Percentiles rank a stretch among this genome's conserved stretches.
Evolutionary conservation across 2,888 invertebrate genomes (phyloP).

Genomic region (Parnassius smintheus): DNA sequence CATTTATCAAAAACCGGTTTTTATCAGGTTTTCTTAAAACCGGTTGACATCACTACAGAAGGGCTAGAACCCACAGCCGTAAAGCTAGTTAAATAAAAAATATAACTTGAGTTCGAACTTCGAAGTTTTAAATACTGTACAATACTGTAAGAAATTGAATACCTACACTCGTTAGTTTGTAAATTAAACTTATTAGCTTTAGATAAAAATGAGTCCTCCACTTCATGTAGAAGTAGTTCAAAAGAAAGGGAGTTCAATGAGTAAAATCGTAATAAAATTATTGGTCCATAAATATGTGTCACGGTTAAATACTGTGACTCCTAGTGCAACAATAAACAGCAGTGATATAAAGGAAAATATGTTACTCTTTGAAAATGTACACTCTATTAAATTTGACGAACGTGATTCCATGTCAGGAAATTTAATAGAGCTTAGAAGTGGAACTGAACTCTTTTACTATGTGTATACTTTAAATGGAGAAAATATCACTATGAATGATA

Average conservation of each 20-base stretch:
- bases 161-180: too few relatives aligned
- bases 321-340: constrained; percentile 49
- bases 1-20: too few relatives aligned
- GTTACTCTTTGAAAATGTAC: constrained; percentile 56
- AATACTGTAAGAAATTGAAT: too few relatives aligned
- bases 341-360: constrained; percentile 49
- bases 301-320: constrained; percentile 51
- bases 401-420: constrained; percentile 51
- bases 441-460: constrained; percentile 51
- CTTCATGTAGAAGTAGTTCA: constrained; percentile 70
- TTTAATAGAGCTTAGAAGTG: constrained; percentile 45
- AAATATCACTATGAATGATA: constrained; percentile 66
- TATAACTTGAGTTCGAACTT: too few relatives aligned
- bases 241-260: constrained; percentile 52
- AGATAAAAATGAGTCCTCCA: constrained; percentile 44
- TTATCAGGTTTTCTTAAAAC: too few relatives aligned
- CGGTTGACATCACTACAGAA: too few relatives aligned
- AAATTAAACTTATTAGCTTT: too few relatives aligned
- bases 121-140: too few relatives aligned
- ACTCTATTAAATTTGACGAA: constrained; percentile 58
- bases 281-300: constrained; percentile 53
- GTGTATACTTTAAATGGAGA: constrained; percentile 58
- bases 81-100: too few relatives aligned
- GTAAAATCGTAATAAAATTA: constrained; percentile 50
- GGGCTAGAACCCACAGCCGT: too few relatives aligned